These are phyloP conservation scores for Synchiropus splendidus DNA, from an alignment of 2,113 vertebrate genomes.

Conservation along the genomic window DNA sequence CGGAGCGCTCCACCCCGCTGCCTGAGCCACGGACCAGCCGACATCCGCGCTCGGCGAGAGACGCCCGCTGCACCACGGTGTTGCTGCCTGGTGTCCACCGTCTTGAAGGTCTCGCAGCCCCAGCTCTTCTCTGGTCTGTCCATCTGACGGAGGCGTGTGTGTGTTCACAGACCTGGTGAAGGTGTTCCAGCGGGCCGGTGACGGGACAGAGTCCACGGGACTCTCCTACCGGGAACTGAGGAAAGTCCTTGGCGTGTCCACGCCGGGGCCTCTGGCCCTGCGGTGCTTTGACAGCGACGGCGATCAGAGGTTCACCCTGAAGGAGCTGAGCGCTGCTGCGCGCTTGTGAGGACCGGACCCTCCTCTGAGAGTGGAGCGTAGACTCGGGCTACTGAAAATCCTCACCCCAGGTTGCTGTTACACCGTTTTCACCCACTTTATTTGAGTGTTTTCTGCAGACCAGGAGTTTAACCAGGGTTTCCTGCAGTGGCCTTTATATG, in stretches of 20 bases:
- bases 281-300: conserved; percentile 47
- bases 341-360: conserved; percentile 47
- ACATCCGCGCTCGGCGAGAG: conserved; percentile 50
- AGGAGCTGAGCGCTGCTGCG: conserved; percentile 55
- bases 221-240: conserved; percentile 42
- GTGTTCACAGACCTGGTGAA: conserved; percentile 52
- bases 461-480: conserved; percentile 5
- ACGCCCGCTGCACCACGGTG: conserved; percentile 1
- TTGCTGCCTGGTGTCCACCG: conserved; percentile 37
- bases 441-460: conserved; percentile 7
- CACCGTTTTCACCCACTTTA: conserved; percentile 22
- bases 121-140: too few species aligned
- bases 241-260: conserved; percentile 25
- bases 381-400: too few species aligned
- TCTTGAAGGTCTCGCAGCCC: conserved; percentile 49
- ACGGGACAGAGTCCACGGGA: conserved; percentile 8
- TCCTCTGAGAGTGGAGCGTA: conserved; percentile 47
- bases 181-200: conserved; percentile 22
- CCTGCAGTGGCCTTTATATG: neutral
- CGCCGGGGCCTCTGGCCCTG: conserved; percentile 27
- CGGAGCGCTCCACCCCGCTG: conserved; percentile 10
- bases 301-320: conserved; percentile 45
- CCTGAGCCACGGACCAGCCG: conserved; percentile 33
- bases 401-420: too few species aligned
- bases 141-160: too few species aligned